These are phyloP conservation scores for Lithophane leautieri DNA, from an alignment of 2,888 invertebrate genomes.

Conservation along the genomic window DNA sequence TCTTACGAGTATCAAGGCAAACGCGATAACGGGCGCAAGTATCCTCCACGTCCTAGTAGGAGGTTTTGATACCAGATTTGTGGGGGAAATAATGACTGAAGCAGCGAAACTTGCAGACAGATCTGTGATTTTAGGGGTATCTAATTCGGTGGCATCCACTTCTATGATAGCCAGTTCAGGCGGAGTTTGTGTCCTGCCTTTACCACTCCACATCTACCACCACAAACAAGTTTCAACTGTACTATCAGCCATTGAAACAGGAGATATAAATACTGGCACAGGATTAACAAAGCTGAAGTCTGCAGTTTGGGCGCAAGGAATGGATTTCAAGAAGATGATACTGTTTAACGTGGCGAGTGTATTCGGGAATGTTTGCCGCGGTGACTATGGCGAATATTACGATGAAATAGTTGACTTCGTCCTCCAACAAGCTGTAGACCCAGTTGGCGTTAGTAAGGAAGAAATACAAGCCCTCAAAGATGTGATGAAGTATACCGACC, in stretches of 20 bases:
- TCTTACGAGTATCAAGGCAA: conserved; percentile 82
- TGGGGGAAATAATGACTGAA: conserved; percentile 79
- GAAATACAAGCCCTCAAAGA: conserved; percentile 77
- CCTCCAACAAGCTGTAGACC: conserved; percentile 76
- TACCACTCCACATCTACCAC: conserved; percentile 82
- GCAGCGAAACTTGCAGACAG: conserved; percentile 79
- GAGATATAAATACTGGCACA: conserved; percentile 74
- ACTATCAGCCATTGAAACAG: conserved; percentile 80
- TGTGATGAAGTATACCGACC: conserved; percentile 77
- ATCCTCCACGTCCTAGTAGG: conserved; percentile 82
- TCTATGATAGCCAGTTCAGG: conserved; percentile 79
- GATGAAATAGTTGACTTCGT: conserved; percentile 82
- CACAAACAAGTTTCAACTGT: conserved; percentile 78
- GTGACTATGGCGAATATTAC: conserved; percentile 79
- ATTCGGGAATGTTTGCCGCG: conserved; percentile 82
- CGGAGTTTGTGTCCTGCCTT: conserved; percentile 81
- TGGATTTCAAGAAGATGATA: conserved; percentile 81
- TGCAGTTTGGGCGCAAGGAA: conserved; percentile 86
- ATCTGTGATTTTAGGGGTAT: conserved; percentile 74
- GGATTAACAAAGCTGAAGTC: conserved; percentile 74
- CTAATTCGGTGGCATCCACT: conserved; percentile 73
- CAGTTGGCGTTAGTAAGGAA: conserved; percentile 68
- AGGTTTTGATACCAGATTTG: conserved; percentile 80
- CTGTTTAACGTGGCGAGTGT: conserved; percentile 81
- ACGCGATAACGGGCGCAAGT: conserved; percentile 72